Evolutionary conservation across 1,140 invertebrate genomes (phyloP), one percentile per base, ranked within the genome.

Genomic region (Rhynchophorus ferrugineus): DNA sequence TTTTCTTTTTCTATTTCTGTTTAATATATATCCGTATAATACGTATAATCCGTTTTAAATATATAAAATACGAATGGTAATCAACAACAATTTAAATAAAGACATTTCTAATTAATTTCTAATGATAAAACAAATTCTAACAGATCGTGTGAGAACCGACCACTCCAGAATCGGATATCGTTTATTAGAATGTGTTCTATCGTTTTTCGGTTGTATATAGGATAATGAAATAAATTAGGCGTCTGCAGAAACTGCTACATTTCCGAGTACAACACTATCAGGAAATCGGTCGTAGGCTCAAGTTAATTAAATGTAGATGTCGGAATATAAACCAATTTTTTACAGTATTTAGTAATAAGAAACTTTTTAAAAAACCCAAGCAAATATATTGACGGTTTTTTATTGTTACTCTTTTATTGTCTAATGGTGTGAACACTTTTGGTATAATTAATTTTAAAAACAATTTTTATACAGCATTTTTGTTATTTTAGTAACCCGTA

Each of bases 401-500:
- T 47, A 45, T 56, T 50, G 37, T 47, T 51, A 47, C 45, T 47
- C 17, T 17, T 45, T 51, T n/a, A 37, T 56, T 48, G 45, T 46
- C 44, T 53, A 56, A 53, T 44, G 33, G 49, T 41, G 17, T 45
- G 54, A 49, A 37, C 47, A 29, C 48, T 24, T 24, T 55, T 54
- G 45, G 35, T 44, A 58, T 48, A 24, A 46, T 49, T 53, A 53
- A 47, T 53, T 54, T 52, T 52, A 44, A 34, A 58, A n/a, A 50
- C n/a, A n/a, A n/a, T n/a, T n/a, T n/a, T n/a, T n/a, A n/a, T n/a
- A n/a, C n/a, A n/a, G n/a, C n/a, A n/a, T n/a, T 49, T 57, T 44
- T 52, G 37, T 47, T 52, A 42, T 52, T 44, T 44, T 54, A 14
- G 14, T 17, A 52, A 52, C 19, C 33, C 21, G 39, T 41, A 19